phyloP scores from a whole-genome alignment of 2,113 vertebrate species.

The Archocentrus centrarchus region DNA sequence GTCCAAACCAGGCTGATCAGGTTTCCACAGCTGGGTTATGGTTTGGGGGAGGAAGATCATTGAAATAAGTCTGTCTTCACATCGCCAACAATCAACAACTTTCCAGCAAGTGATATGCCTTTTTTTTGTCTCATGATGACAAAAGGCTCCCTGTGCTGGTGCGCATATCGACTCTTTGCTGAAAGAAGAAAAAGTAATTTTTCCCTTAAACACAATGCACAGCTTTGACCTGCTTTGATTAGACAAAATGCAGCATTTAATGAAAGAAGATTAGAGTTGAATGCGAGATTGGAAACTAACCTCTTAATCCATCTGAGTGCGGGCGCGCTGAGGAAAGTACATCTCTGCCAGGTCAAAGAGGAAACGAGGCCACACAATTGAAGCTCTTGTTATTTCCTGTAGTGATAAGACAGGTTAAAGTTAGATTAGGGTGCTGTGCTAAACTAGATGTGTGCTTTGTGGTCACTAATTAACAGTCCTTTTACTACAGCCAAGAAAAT shows the following conservation, averaged over 20 bases:
- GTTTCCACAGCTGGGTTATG: conserved; percentile 42
- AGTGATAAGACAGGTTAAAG: background rate
- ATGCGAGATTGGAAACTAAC: conserved; percentile 31
- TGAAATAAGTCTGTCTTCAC: conserved; percentile 15
- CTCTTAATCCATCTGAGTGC: conserved; percentile 64
- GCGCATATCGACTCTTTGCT: background rate
- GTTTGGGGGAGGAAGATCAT: background rate
- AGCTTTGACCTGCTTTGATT: background rate
- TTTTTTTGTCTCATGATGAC: background rate
- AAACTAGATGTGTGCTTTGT: background rate
- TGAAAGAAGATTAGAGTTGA: background rate
- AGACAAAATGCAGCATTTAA: background rate
- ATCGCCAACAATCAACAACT: background rate
- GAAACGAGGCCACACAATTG: background rate
- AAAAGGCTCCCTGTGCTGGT: background rate
- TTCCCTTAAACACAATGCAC: background rate
- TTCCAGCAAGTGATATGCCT: background rate
- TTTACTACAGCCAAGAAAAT: background rate
- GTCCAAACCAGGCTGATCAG: conserved; percentile 39
- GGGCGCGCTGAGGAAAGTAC: conserved; percentile 18
- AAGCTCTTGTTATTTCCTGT: conserved; percentile 23
- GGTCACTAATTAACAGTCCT: background rate
- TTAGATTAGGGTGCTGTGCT: background rate
- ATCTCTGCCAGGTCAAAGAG: conserved; percentile 28
- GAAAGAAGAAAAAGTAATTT: background rate